phyloP scores from a whole-genome alignment of 2,888 invertebrate genomes.

The Mactromeris polynyma region DNA sequence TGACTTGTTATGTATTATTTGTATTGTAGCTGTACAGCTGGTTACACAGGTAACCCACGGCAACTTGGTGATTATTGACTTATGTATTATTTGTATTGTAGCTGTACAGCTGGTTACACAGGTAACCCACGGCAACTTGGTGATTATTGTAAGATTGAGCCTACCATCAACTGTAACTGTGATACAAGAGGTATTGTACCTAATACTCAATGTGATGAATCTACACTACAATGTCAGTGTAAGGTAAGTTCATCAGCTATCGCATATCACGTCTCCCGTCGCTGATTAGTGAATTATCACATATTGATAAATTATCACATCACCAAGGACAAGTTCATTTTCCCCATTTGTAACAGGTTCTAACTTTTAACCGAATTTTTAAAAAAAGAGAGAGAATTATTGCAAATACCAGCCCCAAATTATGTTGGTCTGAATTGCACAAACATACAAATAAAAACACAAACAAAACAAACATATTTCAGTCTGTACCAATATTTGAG shows the following conservation, averaged over 20 bases:
- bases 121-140: slow-evolving; percentile 83
- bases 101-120: slow-evolving; percentile 81
- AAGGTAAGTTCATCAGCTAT: slow-evolving; percentile 89
- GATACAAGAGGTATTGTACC: slow-evolving; percentile 90
- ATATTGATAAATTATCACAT: no score
- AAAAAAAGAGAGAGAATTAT: no score
- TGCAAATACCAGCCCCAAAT: no score
- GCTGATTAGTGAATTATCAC: no score
- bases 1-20: slow-evolving; percentile 59
- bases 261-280: no score
- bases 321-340: no score
- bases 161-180: slow-evolving; percentile 88
- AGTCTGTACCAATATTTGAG: neutral
- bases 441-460: no score
- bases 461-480: neutral
- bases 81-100: slow-evolving; percentile 49
- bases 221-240: slow-evolving; percentile 90
- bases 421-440: no score
- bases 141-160: slow-evolving; percentile 79
- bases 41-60: neutral
- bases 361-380: no score
- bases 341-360: no score
- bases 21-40: no score
- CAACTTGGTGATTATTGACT: neutral
- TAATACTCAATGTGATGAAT: slow-evolving; percentile 88